A percentile compares a stretch with the other conserved stretches of the same genome.
These are phyloP conservation scores for Drosophila oshimai DNA, from an alignment of 1,140 invertebrate species.

Conservation along the genomic window DNA sequence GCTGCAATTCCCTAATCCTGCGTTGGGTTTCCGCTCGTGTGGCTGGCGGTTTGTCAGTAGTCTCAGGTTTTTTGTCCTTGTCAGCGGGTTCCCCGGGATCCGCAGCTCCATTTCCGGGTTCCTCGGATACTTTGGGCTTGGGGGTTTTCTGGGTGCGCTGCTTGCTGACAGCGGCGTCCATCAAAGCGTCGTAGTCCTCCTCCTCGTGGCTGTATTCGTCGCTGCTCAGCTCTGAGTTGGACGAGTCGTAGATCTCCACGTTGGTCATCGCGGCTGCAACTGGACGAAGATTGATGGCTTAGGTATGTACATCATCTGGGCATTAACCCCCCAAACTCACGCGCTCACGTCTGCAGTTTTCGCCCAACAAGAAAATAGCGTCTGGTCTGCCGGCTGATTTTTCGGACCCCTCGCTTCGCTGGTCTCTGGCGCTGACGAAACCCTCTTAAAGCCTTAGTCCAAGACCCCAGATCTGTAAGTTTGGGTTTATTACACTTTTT, in stretches of 20 bases:
- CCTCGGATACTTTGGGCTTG: constrained; percentile 8
- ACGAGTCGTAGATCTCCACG: constrained; percentile 64
- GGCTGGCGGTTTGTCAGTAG: constrained; percentile 7
- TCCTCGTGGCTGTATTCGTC: constrained; percentile 63
- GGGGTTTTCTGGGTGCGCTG: constrained; percentile 20
- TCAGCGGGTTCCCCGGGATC: not conserved
- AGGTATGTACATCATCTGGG: constrained; percentile 20
- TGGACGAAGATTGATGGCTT: constrained; percentile 11
- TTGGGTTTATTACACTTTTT: not conserved
- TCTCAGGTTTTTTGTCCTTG: not conserved
- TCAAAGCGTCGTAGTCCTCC: constrained; percentile 59
- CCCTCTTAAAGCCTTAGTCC: not conserved
- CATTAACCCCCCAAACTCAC: constrained; percentile 23
- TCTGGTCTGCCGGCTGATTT: constrained; percentile 57
- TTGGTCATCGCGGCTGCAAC: constrained; percentile 46
- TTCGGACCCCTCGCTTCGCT: too few relatives aligned
- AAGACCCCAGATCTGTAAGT: not conserved
- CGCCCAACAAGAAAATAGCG: constrained; percentile 42
- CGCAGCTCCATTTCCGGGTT: not conserved
- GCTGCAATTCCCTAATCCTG: constrained; percentile 21
- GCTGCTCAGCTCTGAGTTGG: constrained; percentile 60
- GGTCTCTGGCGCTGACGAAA: not conserved
- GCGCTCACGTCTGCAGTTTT: constrained; percentile 47
- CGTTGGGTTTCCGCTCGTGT: constrained; percentile 6
- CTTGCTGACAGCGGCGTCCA: constrained; percentile 60